Conservation (phyloP, 2,888 invertebrate genomes). For the Caenorhabditis angaria region DNA sequence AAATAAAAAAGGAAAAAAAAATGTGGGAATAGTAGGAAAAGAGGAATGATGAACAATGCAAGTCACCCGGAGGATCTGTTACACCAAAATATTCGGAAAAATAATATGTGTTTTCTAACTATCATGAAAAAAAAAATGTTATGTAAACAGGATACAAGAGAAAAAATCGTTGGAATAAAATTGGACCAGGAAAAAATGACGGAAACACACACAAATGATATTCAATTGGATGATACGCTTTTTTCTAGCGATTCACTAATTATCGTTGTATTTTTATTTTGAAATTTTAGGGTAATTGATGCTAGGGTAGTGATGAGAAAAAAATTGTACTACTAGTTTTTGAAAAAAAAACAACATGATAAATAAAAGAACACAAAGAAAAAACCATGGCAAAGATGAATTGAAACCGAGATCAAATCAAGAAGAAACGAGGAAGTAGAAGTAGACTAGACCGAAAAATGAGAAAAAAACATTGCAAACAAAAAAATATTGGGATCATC, state of each 20-base stretch:
- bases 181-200: no score
- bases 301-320: no score
- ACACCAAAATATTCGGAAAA: neutral
- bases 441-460: constrained; percentile 7
- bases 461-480: constrained; percentile 3
- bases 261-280: no score
- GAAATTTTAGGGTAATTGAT: no score
- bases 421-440: neutral
- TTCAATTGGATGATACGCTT: no score
- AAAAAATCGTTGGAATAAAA: neutral
- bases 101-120: neutral
- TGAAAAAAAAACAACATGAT: constrained; percentile 1
- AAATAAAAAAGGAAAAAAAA: neutral
- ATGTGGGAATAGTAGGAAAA: neutral
- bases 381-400: no score
- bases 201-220: no score
- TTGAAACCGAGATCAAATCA: constrained; percentile 3
- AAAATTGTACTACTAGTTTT: neutral
- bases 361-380: constrained; percentile 12
- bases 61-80: neutral
- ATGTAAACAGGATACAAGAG: neutral
- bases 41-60: constrained; percentile 6
- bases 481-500: constrained; percentile 6
- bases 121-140: neutral
- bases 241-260: no score